Conservation (phyloP, 2,888 invertebrate genomes). For the Ennomos quercinarius region DNA sequence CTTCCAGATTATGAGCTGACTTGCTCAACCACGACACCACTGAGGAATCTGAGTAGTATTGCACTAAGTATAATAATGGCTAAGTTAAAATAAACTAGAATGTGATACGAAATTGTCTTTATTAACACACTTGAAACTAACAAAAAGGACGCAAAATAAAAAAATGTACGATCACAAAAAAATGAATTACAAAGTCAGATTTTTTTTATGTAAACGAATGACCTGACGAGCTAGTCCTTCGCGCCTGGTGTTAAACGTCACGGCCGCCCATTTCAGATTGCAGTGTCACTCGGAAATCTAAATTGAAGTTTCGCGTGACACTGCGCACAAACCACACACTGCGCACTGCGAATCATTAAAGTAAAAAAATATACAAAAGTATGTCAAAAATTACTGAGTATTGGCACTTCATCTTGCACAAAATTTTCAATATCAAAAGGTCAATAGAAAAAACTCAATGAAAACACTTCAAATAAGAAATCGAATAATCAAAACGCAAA, state of each 20-base stretch:
- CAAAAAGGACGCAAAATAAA: slow-evolving; percentile 22
- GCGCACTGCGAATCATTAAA: too few relatives aligned
- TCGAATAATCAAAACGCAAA: slow-evolving; percentile 48
- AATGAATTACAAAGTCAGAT: slow-evolving; percentile 9
- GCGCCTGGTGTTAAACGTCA: too few relatives aligned
- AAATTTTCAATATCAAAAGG: slow-evolving; percentile 12
- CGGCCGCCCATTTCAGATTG: too few relatives aligned
- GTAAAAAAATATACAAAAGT: slow-evolving; percentile 10
- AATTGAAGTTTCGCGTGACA: too few relatives aligned
- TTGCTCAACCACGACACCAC: too few relatives aligned
- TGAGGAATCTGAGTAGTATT: too few relatives aligned
- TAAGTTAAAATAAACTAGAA: slow-evolving; percentile 1
- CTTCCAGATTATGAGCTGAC: too few relatives aligned
- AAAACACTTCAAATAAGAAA: slow-evolving; percentile 83
- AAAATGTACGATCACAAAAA: slow-evolving; percentile 30
- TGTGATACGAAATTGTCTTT: slow-evolving; percentile 30
- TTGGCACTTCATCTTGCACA: slow-evolving; percentile 52
- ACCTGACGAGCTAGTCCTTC: too few relatives aligned
- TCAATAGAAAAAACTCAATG: slow-evolving; percentile 44
- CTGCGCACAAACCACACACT: too few relatives aligned
- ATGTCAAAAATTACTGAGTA: slow-evolving; percentile 31
- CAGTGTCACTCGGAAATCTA: too few relatives aligned
- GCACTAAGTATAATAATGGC: too few relatives aligned
- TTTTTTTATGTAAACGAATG: too few relatives aligned
- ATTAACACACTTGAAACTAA: slow-evolving; percentile 48